A percentile compares a stretch with the other conserved stretches of the same genome.
These are phyloP conservation scores for Rousettus leschenaultii DNA, from an alignment of 2,113 vertebrate species.

Conservation along the genomic window DNA sequence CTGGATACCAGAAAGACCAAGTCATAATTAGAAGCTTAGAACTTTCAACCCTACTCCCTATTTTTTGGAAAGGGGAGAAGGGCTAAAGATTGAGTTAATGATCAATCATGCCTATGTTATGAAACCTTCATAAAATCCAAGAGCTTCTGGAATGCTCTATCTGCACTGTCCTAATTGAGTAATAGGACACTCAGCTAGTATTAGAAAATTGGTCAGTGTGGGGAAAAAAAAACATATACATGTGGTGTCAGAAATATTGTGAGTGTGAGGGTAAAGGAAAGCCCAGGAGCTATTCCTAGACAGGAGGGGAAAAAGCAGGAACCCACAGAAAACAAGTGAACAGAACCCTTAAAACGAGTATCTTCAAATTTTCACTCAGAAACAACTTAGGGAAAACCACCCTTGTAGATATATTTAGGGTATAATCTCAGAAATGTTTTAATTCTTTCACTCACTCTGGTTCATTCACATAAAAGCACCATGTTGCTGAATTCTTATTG, in stretches of 20 bases:
- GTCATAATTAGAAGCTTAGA: background rate
- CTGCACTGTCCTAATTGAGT: background rate
- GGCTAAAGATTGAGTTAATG: background rate
- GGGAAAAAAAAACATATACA: too few species aligned
- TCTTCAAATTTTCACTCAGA: background rate
- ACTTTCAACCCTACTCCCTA: background rate
- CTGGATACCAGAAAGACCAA: background rate
- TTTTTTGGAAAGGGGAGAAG: background rate
- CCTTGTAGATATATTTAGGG: background rate
- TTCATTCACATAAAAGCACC: background rate
- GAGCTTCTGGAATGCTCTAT: background rate
- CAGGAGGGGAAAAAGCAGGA: background rate
- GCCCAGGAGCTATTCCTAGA: too few species aligned
- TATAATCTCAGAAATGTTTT: slow-evolving; percentile 1
- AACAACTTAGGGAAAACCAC: background rate
- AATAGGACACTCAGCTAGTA: background rate
- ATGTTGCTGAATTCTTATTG: background rate
- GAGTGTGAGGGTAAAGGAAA: background rate
- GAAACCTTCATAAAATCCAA: background rate
- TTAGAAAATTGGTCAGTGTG: background rate
- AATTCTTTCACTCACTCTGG: background rate
- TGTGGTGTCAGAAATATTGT: background rate
- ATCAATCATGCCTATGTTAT: background rate
- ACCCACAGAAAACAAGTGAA: background rate
- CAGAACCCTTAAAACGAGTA: background rate